Evolutionary conservation across 2,113 vertebrate genomes (phyloP).

Genomic region (Cyphomyrus plagiostoma): DNA sequence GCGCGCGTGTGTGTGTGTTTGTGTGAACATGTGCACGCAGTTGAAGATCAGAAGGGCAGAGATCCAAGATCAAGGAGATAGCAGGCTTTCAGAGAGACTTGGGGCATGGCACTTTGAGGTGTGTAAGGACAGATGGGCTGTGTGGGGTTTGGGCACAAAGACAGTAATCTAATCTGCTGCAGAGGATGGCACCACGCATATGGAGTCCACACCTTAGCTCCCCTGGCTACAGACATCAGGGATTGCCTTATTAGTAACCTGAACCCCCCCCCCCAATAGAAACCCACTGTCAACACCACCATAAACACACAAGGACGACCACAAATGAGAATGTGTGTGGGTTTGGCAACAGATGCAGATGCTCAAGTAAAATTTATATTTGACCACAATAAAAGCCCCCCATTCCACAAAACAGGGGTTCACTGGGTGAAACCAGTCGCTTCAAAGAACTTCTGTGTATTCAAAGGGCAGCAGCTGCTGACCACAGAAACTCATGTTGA

Average conservation of each 20-base stretch:
- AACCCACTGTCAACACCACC: neutral
- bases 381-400: neutral
- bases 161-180: conserved; percentile 18
- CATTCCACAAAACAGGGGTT: neutral
- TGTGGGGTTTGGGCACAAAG: neutral
- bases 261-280: neutral
- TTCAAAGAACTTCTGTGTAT: neutral
- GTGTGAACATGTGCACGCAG: neutral
- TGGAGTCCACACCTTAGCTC: neutral
- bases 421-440: neutral
- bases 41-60: neutral
- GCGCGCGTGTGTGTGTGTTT: neutral
- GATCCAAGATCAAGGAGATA: neutral
- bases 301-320: neutral
- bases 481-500: neutral
- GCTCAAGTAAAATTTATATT: neutral
- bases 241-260: conserved; percentile 17
- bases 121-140: neutral
- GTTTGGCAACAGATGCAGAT: neutral
- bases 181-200: neutral
- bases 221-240: neutral
- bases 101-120: neutral
- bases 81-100: neutral
- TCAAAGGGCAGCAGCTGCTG: conserved; percentile 7
- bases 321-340: neutral